Conservation (phyloP, 2,797 vertebrate species). For the Periophthalmus magnuspinnatus region DNA sequence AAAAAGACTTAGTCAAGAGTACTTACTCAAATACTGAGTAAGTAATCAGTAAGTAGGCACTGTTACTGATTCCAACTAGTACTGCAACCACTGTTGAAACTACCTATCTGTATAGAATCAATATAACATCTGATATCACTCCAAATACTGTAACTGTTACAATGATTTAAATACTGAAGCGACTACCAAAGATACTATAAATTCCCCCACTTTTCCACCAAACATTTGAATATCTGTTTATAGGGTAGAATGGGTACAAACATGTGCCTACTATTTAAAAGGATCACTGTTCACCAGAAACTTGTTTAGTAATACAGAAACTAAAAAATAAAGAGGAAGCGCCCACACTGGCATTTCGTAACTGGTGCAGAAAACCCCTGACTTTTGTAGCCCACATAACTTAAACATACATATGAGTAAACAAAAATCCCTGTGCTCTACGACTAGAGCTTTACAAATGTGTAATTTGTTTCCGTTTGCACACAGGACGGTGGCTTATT, state of each 20-base stretch:
- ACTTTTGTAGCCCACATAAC: slow-evolving; percentile 16
- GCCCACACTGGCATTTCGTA: slow-evolving; percentile 21
- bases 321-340: slow-evolving; percentile 53
- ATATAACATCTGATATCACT: no score
- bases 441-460: slow-evolving; percentile 28
- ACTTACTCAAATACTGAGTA: no score
- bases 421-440: slow-evolving; percentile 38
- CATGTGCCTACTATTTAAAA: slow-evolving; percentile 25
- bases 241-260: background rate
- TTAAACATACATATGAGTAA: slow-evolving; percentile 25
- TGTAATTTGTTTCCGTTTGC: slow-evolving; percentile 41
- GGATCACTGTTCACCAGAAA: background rate
- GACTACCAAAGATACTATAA: no score
- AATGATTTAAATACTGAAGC: no score
- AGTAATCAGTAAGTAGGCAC: no score
- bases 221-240: background rate
- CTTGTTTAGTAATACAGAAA: slow-evolving; percentile 21
- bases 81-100: no score
- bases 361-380: slow-evolving; percentile 39
- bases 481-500: background rate
- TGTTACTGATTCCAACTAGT: no score
- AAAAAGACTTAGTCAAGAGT: no score
- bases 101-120: no score
- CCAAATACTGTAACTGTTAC: no score
- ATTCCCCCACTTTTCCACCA: background rate